Evolutionary conservation across 2,797 vertebrate species (phyloP), one percentile per base, ranked within the genome.

Genomic region (Moxostoma hubbsi): DNA sequence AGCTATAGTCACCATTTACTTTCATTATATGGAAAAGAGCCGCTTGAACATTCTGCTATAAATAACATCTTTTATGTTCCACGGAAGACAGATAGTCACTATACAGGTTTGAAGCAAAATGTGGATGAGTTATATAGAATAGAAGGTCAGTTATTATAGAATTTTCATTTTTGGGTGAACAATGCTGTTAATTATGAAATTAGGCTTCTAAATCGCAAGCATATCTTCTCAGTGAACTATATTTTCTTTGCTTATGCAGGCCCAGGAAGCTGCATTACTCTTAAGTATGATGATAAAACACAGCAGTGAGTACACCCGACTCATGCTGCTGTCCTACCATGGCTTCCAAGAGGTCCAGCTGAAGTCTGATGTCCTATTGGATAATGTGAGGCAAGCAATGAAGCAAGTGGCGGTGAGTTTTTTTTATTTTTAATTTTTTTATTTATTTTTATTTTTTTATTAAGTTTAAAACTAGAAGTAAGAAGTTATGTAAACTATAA

Each of bases 201-300:
- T 6, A 55, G 51, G 5, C 4, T 55, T 73, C 16, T 24, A 73
- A 58, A 49, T 73, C 36, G 3, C 13, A 59, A 73, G 12, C 10
- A 0, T 9, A 5, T 36, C 36, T 18, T 59, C 9, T 69, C 2
- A 53, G 46, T 53, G 51, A 53, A 49, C 64, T 10, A 12, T 16
- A 15, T 65, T 15, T 49, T 16, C 53, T 1, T 6, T 1, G 12
- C 45, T 78, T 10, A 65, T 24, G 66, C 64, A 93, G 93, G 0
- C 51, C 1, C 5, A 7, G 9, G 93, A 95, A 71, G 54, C 86
- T 47, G 88, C 77, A 1, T 66, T 80, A 57, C 63, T 96, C 62
- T 80, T 94, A 6, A 78, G 86, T 13, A 85, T 94, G 85, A 95
- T 96, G 94, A 89, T 95, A 2, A 68, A 18, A 58, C 88, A 85